Evolutionary conservation across 64 coral and sea anemone species (phyloP).

Genomic region (Catalaphyllia jardinei): DNA sequence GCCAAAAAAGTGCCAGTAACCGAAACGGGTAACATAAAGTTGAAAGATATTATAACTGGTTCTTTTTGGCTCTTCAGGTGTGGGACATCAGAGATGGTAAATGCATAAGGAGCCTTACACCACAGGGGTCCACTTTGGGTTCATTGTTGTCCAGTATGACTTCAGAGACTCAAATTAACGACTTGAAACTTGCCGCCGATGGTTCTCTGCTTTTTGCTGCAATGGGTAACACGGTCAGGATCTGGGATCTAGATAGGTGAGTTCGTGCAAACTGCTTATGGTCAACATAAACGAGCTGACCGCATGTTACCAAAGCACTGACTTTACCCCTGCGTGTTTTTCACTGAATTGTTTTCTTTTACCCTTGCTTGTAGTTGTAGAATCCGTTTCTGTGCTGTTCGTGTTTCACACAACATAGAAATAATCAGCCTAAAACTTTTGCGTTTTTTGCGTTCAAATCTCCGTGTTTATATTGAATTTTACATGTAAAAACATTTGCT

Average conservation of each 20-base stretch:
- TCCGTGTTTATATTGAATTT: no score
- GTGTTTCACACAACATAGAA: no score
- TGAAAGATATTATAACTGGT: background rate
- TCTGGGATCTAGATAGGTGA: constrained; percentile 97
- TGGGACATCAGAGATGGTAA: constrained; percentile 89
- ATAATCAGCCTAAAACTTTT: no score
- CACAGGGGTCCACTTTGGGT: constrained; percentile 77
- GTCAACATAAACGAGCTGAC: background rate
- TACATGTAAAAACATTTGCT: no score
- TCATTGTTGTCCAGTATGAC: constrained; percentile 86
- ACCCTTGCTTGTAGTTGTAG: background rate
- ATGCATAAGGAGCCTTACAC: constrained; percentile 83
- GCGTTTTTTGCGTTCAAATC: no score
- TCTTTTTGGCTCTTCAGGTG: constrained; percentile 31
- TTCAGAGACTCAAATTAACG: constrained; percentile 91
- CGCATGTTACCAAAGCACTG: no score
- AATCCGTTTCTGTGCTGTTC: no score
- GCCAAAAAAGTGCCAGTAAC: background rate
- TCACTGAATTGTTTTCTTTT: background rate
- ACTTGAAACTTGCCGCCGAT: constrained; percentile 72
- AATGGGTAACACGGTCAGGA: constrained; percentile 83
- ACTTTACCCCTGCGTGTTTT: background rate
- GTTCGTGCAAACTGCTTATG: background rate
- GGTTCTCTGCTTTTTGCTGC: constrained; percentile 81
- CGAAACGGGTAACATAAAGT: background rate